Percentiles rank a stretch among this genome's conserved stretches.
Evolutionary conservation across 2,113 vertebrate species (phyloP).

Genomic region (Garra rufa): DNA sequence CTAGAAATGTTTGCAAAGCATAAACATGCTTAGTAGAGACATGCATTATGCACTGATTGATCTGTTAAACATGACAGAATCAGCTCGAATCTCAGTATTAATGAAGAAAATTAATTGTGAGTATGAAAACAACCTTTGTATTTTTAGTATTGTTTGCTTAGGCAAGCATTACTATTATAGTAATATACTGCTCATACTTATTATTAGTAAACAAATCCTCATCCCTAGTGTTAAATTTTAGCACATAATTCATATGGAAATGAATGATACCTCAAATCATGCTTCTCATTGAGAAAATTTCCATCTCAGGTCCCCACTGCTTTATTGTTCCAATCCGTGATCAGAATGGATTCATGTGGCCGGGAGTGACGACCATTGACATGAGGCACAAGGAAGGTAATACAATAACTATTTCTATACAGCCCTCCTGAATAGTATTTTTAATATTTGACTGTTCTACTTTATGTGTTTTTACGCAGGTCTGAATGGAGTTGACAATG

Average conservation of each 20-base stretch:
- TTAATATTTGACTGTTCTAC: background rate
- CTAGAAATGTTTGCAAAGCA: no score
- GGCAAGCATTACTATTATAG: background rate
- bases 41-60: no score
- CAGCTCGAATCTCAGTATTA: no score
- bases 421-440: constrained; percentile 8
- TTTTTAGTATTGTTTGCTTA: background rate
- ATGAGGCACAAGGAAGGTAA: constrained; percentile 71
- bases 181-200: background rate
- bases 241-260: background rate
- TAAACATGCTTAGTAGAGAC: no score
- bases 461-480: constrained; percentile 53
- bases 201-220: background rate
- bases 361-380: constrained; percentile 63
- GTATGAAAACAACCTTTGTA: no score
- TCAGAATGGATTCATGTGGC: constrained; percentile 51
- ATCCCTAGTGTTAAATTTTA: background rate
- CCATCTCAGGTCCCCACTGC: constrained; percentile 72
- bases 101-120: no score
- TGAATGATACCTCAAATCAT: background rate
- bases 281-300: background rate
- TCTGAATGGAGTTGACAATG: constrained; percentile 73
- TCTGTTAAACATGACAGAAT: no score
- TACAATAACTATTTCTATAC: background rate
- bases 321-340: constrained; percentile 68